Percentiles rank a stretch among this genome's conserved stretches.
Conservation (phyloP, 2,888 invertebrate species). For the Sthenelais limicola region DNA sequence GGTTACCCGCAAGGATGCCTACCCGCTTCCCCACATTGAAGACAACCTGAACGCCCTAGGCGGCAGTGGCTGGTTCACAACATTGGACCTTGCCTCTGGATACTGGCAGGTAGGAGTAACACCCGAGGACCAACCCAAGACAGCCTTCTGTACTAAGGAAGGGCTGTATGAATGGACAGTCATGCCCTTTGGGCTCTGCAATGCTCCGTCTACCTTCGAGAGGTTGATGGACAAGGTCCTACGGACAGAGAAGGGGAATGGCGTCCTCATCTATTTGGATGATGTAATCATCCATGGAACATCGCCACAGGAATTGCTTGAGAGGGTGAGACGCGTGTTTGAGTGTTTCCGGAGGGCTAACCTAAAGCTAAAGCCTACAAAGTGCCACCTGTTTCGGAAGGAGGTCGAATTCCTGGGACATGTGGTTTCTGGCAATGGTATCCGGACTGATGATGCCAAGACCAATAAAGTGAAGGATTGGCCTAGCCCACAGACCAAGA, state of each 20-base stretch:
- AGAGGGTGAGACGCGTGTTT: slow-evolving; percentile 46
- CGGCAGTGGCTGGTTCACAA: background rate
- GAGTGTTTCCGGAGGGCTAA: background rate
- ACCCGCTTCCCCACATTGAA: slow-evolving; percentile 9
- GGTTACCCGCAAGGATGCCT: slow-evolving; percentile 1
- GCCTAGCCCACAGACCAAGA: slow-evolving; percentile 21
- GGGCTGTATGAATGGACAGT: slow-evolving; percentile 50
- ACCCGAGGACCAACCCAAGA: slow-evolving; percentile 49
- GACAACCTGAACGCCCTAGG: background rate
- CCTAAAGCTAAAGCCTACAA: slow-evolving; percentile 53
- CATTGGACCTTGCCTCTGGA: background rate
- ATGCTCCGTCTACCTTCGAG: slow-evolving; percentile 53
- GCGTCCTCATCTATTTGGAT: slow-evolving; percentile 51
- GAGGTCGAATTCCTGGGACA: slow-evolving; percentile 44
- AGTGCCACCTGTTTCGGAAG: slow-evolving; percentile 49
- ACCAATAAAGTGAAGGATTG: slow-evolving; percentile 13
- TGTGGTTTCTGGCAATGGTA: slow-evolving; percentile 23
- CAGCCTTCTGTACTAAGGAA: slow-evolving; percentile 51
- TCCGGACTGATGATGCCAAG: slow-evolving; percentile 39
- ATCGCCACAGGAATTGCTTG: slow-evolving; percentile 43
- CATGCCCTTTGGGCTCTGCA: slow-evolving; percentile 53
- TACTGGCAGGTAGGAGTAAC: slow-evolving; percentile 55
- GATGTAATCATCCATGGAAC: slow-evolving; percentile 51
- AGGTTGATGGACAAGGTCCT: slow-evolving; percentile 52
- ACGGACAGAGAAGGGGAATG: slow-evolving; percentile 45